Conservation (phyloP, 2,113 vertebrate genomes). For the Abramis brama region DNA sequence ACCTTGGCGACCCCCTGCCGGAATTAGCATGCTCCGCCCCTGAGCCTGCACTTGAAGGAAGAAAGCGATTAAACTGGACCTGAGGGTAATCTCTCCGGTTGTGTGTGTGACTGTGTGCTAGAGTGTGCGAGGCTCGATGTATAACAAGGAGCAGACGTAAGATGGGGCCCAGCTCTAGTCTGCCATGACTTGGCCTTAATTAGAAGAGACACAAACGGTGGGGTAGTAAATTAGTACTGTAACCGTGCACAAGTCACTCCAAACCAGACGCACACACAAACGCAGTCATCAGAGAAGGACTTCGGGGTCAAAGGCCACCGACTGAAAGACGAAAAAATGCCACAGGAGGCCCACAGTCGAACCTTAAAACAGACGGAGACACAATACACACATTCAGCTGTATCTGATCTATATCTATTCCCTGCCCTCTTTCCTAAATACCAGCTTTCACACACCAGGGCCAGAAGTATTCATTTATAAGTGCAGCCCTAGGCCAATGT, state of each 20-base stretch:
- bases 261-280: constrained; percentile 45
- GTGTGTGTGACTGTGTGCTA: constrained; percentile 33
- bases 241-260: constrained; percentile 81
- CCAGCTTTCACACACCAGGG: background rate
- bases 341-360: constrained; percentile 41
- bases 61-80: constrained; percentile 86
- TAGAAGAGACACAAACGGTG: constrained; percentile 88
- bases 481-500: background rate
- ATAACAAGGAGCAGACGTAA: constrained; percentile 40
- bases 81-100: constrained; percentile 79
- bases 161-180: constrained; percentile 40
- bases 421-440: constrained; percentile 14
- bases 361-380: constrained; percentile 43
- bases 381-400: constrained; percentile 49
- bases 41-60: constrained; percentile 81
- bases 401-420: constrained; percentile 29
- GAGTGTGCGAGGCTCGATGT: background rate
- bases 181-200: constrained; percentile 89
- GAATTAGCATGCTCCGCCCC: constrained; percentile 70
- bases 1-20: constrained; percentile 57
- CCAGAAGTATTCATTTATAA: constrained; percentile 18
- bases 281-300: constrained; percentile 45
- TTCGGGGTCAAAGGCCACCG: constrained; percentile 48
- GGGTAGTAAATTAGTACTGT: constrained; percentile 91
- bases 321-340: constrained; percentile 45